Percentiles rank a stretch among this genome's conserved stretches.
Conservation (phyloP, 2,113 vertebrate species). For the Epinephelus cyanopodus region DNA sequence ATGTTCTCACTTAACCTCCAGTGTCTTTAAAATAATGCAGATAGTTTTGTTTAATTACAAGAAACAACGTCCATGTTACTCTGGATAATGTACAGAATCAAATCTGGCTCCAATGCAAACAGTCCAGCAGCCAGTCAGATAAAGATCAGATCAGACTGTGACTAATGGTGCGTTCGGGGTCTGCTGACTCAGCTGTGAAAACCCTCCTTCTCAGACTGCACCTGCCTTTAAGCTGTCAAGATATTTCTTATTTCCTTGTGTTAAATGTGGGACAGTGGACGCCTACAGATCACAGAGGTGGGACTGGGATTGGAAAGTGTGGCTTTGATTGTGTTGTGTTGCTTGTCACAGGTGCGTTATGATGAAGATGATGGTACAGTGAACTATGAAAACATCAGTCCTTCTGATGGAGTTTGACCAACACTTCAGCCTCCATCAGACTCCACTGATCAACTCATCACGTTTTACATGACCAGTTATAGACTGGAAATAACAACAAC, state of each 20-base stretch:
- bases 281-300: background rate
- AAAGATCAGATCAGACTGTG: no score
- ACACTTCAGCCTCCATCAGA: background rate
- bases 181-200: no score
- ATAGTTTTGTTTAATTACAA: no score
- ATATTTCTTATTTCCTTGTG: background rate
- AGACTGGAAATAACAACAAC: background rate
- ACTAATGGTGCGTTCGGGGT: no score
- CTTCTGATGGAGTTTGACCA: slow-evolving; percentile 1
- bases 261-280: background rate
- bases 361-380: background rate
- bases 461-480: background rate
- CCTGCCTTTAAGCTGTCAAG: no score
- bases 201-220: no score
- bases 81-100: no score
- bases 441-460: background rate
- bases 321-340: background rate
- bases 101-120: no score
- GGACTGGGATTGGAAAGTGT: background rate
- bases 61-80: no score
- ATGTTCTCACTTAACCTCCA: no score
- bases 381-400: background rate
- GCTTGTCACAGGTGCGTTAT: background rate
- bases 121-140: no score
- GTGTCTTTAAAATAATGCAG: no score